Base-by-base conservation (phyloP, 2,797 vertebrate genomes). In the Microctenopoma steveboyesi region DNA sequence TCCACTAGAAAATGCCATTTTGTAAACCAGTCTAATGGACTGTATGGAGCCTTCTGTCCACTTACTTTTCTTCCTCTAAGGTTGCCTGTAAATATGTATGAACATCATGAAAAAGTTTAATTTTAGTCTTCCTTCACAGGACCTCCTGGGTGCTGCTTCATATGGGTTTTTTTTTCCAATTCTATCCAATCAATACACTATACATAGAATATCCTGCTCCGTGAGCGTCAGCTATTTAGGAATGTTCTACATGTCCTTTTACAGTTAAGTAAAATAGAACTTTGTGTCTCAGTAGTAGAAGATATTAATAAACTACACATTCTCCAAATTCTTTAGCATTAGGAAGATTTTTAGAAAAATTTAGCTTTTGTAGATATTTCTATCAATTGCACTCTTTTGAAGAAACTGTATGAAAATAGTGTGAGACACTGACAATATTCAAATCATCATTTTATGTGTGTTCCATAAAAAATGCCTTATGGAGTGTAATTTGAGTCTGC, bases 381-480 rank as follows among this genome's bases (percentile, higher is more conserved):
- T 46, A 47, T 66, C 27, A 48, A 39, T 14, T 16, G 14, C 64
- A 28, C 15, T 66, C 11, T 56, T 42, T 42, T 56, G 13, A 64
- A 66, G 3, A 49, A 47, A 43, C 33, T 9, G 1, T 35, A 35
- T 35, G 28, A 12, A 15, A 28, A 46, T 37, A 49, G 51, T 35
- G 16, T 60, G n/a, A 30, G 61, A 14, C 49, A 71, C 13, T 50
- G 51, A 14, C 0, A 1, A 55, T 65, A 65, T 69, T 61, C 56
- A 74, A 54, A 72, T 69, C 40, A 77, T 50, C 51, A 55, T 56
- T 75, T 46, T 60, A 8, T 58, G 46, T 58, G 46, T 55, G 40
- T 30, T 49, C 12, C 37, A 62, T 60, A 45, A 43, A 55, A 63
- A 58, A 33, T 35, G 33, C 1, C 48, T 62, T 0, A 18, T 0